These are phyloP conservation scores for Antheraea assamensis DNA, from an alignment of 2,888 invertebrate genomes.

Conservation along the genomic window DNA sequence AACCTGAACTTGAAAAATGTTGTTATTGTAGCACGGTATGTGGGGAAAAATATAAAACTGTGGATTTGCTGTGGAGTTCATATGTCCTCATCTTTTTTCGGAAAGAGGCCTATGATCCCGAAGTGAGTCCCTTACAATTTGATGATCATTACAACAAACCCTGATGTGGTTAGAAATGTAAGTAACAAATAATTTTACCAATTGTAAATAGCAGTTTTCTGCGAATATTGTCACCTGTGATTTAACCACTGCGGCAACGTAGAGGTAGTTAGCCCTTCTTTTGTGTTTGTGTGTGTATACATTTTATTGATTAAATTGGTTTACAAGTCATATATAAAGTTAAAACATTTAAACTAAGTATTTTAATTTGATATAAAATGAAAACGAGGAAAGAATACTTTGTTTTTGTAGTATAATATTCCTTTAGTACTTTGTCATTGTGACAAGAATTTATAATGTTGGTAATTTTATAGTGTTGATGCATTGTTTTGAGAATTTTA, in stretches of 20 bases:
- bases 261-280: background rate
- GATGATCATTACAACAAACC: background rate
- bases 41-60: too few species aligned
- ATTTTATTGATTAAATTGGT: too few species aligned
- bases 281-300: background rate
- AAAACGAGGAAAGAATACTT: background rate
- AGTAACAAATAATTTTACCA: too few species aligned
- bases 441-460: background rate
- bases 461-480: conserved; percentile 2
- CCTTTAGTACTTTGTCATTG: background rate
- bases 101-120: too few species aligned
- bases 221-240: too few species aligned
- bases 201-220: too few species aligned
- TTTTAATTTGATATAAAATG: background rate
- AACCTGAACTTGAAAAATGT: too few species aligned
- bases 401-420: background rate
- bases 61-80: too few species aligned
- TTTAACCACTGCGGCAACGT: too few species aligned
- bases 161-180: background rate
- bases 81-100: too few species aligned
- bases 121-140: too few species aligned
- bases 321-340: background rate
- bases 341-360: background rate
- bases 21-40: too few species aligned
- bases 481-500: conserved; percentile 1